Base-by-base conservation (phyloP, 2,113 vertebrate species). In the Proteles cristata region DNA sequence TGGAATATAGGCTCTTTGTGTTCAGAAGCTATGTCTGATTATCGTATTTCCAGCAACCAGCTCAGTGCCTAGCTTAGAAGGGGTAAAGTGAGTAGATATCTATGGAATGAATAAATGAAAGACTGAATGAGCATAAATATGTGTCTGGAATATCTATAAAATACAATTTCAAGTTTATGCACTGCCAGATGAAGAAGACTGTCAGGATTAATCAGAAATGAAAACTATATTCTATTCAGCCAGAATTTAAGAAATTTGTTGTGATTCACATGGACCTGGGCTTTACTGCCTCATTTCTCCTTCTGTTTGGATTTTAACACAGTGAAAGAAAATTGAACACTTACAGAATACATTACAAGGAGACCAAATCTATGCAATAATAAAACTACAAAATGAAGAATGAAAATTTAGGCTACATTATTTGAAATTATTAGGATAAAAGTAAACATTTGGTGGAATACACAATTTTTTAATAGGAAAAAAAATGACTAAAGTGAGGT, bases 361-460 rank as follows among this genome's bases (percentile, higher is more conserved):
- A 80, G 7, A 43, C 11, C 3, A 58, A 39, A 90, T 79, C 12
- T 83, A 14, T 50, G 14, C 31, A 45, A 26, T 35, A 39, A 63
- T 33, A n/a, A 89, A 87, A 73, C n/a, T 23, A 93, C 86, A 80
- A 96, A 73, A 79, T 69, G 7, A 90, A 61, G 65, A 86, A 12
- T 33, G 21, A 86, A 93, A 80, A 35, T n/a, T 55, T 84, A 71
- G 23, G 3, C 17, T 11, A 74, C 35, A 63, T 69, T 93, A 45
- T 90, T 35, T 94, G 19, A 94, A 96, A 84, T 73, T 76, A 65
- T 33, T 68, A 26, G 31, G 31, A n/a, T 63, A 77, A 4, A 92
- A 92, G 45, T 89, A 76, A 63, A 81, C 63, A 11, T 86, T 87
- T 91, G 11, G 76, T 12, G 43, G 83, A 93, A n/a, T 69, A 68